These are phyloP conservation scores for Chaetodon trifasciatus DNA, from an alignment of 2,797 vertebrate species.

Conservation along the genomic window DNA sequence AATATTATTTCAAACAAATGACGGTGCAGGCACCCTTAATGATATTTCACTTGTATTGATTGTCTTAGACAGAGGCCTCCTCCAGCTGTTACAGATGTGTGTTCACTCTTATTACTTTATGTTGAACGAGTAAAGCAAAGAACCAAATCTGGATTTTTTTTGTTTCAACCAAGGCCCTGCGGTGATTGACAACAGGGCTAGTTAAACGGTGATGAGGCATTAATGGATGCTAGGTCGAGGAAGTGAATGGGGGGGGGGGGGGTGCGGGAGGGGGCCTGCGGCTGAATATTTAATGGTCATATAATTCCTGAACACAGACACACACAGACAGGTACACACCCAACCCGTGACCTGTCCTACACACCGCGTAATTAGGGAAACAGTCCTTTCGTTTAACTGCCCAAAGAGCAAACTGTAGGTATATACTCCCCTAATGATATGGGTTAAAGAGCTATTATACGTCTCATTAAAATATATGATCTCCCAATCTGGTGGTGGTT, in stretches of 20 bases:
- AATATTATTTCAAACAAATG: slow-evolving; percentile 72
- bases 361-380: slow-evolving; percentile 87
- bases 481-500: slow-evolving; percentile 83
- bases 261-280: slow-evolving; percentile 34
- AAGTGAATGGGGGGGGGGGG: slow-evolving; percentile 37
- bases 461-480: slow-evolving; percentile 91
- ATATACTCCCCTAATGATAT: slow-evolving; percentile 87
- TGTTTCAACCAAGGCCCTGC: slow-evolving; percentile 65
- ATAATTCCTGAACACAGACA: slow-evolving; percentile 86
- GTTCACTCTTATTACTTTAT: slow-evolving; percentile 40
- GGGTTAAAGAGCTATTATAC: slow-evolving; percentile 89
- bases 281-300: slow-evolving; percentile 88
- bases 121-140: slow-evolving; percentile 59
- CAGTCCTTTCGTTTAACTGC: slow-evolving; percentile 84
- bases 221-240: slow-evolving; percentile 85
- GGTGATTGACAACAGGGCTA: slow-evolving; percentile 89
- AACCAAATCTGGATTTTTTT: slow-evolving; percentile 75
- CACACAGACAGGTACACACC: slow-evolving; percentile 80
- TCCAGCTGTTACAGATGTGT: slow-evolving; percentile 24
- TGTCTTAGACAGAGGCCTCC: slow-evolving; percentile 41
- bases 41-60: slow-evolving; percentile 62
- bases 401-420: slow-evolving; percentile 86
- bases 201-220: slow-evolving; percentile 86
- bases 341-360: slow-evolving; percentile 86
- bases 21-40: slow-evolving; percentile 35